Evolutionary conservation across 2,888 invertebrate species (phyloP), one percentile per base, ranked within the genome.

Genomic region (Glyphotaelius pellucidus): DNA sequence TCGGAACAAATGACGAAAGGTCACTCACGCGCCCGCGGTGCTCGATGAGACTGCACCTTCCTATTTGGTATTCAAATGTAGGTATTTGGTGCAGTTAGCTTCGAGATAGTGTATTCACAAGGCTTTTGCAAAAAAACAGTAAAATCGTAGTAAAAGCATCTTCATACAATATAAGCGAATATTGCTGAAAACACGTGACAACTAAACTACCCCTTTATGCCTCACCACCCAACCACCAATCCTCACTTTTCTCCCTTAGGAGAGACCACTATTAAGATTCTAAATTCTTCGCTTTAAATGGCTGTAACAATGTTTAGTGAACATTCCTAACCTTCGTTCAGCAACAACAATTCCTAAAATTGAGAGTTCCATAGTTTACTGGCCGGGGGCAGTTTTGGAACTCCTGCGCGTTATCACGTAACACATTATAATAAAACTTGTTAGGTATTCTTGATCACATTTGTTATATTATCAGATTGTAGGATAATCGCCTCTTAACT

Each of bases 1-100:
- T 84, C 38, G 80, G 67, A 42, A 52, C 32, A 90, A 84, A 38
- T 84, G 67, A 84, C 80, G 32, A 90, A 90, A 90, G 90, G 90
- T 90, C 81, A 90, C 25, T 32, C n/a, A 80, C 80, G 90, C 38
- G 38, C 81, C 35, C n/a, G 30, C 38, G 80, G 81, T 38, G 42
- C n/a, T 25, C 12, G 3, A 81, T 47, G 32, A 38, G 12, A n/a
- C 90, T 86, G 85, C 85, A 85, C 85, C 85, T 85, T 85, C 12
- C n/a, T 38, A 35, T 35, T 31, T 83, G 35, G 25, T 25, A 67
- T 67, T 67, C 67, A n/a, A 67, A 67, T 67, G n/a, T n/a, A 25
- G 67, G 52, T 67, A 25, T 67, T 67, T 67, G n/a, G 67, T 67
- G n/a, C 67, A 67, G 67, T 67, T 67, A 67, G n/a, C 25, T 67